Percentiles rank a stretch among this genome's conserved stretches.
phyloP scores from a whole-genome alignment of 1,140 invertebrate genomes.

The Drosophila pandora region DNA sequence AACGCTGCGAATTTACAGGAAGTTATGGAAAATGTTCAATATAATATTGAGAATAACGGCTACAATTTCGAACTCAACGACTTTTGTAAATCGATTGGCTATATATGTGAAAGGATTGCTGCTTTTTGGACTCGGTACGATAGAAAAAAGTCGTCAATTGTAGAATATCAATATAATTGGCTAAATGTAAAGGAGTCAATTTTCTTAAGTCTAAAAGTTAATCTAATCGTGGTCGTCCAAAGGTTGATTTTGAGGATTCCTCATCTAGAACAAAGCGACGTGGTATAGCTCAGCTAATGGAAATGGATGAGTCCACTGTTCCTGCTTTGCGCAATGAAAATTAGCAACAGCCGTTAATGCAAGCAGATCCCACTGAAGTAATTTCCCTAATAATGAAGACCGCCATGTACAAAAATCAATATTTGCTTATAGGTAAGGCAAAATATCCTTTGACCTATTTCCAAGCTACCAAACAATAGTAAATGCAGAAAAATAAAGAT shows the following conservation, averaged over 20 bases:
- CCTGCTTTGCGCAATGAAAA: conserved; percentile 4
- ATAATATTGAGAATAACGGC: not conserved
- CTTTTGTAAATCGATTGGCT: not conserved
- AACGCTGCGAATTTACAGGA: not conserved
- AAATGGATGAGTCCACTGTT: conserved; percentile 12
- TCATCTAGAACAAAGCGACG: conserved; percentile 14
- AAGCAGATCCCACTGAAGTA: conserved; percentile 8
- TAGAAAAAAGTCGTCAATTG: conserved; percentile 19
- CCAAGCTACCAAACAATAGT: conserved; percentile 11
- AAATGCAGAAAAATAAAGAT: conserved; percentile 8
- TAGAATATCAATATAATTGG: conserved; percentile 27
- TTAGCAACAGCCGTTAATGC: no score
- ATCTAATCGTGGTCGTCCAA: conserved; percentile 20
- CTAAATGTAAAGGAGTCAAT: conserved; percentile 25
- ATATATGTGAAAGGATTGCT: conserved; percentile 32
- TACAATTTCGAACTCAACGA: not conserved
- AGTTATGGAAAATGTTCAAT: not conserved
- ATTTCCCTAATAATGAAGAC: not conserved
- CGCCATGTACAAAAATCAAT: not conserved
- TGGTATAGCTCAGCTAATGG: conserved; percentile 9
- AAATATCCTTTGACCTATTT: conserved; percentile 3
- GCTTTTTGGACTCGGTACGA: conserved; percentile 22
- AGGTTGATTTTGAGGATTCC: conserved; percentile 22
- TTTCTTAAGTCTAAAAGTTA: not conserved
- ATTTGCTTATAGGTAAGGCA: not conserved